Base-by-base conservation (phyloP, 2,113 vertebrate species). In the Carassius carassius region DNA sequence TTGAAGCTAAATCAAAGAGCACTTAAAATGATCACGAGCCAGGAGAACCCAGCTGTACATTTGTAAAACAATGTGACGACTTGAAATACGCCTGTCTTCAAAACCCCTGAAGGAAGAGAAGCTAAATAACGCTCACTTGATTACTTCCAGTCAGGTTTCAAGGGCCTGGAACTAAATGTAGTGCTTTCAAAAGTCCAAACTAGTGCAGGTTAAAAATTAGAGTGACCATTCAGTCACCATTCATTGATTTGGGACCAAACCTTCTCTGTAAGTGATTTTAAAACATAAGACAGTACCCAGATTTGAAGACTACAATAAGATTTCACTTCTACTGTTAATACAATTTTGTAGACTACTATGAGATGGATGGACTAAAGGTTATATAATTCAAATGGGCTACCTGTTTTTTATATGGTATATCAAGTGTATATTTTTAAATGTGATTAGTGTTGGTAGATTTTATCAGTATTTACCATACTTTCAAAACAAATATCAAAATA, bases 1-100 rank as follows among this genome's bases (percentile, higher is more conserved):
- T 86, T 65, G 84, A 74, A 75, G 54, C 56, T 25, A 54, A 75
- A 77, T 67, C 73, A 78, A 76, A 67, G 73, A 51, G n/a, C 84
- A 85, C 69, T 49, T 85, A 72, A n/a, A 81, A 41, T 35, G 67
- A 81, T 58, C 23, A 69, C 12, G 17, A 72, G 77, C 76, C 76
- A 72, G 63, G 19, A 78, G 84, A 80, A 47, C 37, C 23, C 51
- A 79, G 84, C 70, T 81, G 81, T 82, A 82, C 67, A 82, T 56
- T 41, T 72, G 67, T 82, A 49, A 82, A 82, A 82, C 81, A 70
- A 82, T 72, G 81, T 70, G 62, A 69, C 25, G 54, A 67, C 47
- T n/a, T 47, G 44, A 81, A 70, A 81, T 81, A 19, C 32, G 81
- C 8, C 21, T 35, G 19, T 56, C 62, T 81, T 44, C 11, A 67